These are phyloP conservation scores for Stichopus chloronotus DNA, from an alignment of 35 echinoderm and acorn worm species.

Conservation along the genomic window DNA sequence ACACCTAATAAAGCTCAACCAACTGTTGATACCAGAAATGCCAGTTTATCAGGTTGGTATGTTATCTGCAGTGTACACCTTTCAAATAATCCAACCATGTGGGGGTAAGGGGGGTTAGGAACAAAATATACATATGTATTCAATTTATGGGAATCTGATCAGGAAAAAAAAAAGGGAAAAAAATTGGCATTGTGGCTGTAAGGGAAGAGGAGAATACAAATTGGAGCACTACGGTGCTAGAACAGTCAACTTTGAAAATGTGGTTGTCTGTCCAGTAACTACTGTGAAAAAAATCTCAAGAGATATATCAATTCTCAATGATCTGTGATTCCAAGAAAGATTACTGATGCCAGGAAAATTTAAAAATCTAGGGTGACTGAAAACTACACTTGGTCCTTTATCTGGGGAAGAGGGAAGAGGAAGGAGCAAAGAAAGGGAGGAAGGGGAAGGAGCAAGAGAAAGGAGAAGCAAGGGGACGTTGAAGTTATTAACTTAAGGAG, in stretches of 20 bases:
- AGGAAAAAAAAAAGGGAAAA: background rate
- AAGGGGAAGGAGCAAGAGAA: too few species aligned
- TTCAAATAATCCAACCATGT: background rate
- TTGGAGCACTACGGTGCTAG: background rate
- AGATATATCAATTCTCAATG: too few species aligned
- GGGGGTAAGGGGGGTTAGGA: background rate
- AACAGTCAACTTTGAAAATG: slow-evolving; percentile 13
- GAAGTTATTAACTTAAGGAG: too few species aligned
- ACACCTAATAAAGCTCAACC: slow-evolving; percentile 50
- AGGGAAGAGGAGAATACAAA: slow-evolving; percentile 6
- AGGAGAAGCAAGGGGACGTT: too few species aligned
- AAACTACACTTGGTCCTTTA: too few species aligned
- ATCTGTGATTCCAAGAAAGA: too few species aligned
- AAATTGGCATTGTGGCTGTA: background rate
- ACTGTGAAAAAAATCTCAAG: background rate
- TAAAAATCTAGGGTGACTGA: too few species aligned
- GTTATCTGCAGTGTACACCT: slow-evolving; percentile 15
- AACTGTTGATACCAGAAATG: slow-evolving; percentile 45
- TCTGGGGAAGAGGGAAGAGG: too few species aligned
- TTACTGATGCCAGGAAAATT: too few species aligned
- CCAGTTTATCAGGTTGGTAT: slow-evolving; percentile 42
- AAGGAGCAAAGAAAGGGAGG: too few species aligned
- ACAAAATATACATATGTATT: background rate
- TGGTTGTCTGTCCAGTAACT: background rate
- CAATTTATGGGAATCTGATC: slow-evolving; percentile 7